Evolutionary conservation across 2,888 invertebrate genomes (phyloP).

Genomic region (Meganola albula): DNA sequence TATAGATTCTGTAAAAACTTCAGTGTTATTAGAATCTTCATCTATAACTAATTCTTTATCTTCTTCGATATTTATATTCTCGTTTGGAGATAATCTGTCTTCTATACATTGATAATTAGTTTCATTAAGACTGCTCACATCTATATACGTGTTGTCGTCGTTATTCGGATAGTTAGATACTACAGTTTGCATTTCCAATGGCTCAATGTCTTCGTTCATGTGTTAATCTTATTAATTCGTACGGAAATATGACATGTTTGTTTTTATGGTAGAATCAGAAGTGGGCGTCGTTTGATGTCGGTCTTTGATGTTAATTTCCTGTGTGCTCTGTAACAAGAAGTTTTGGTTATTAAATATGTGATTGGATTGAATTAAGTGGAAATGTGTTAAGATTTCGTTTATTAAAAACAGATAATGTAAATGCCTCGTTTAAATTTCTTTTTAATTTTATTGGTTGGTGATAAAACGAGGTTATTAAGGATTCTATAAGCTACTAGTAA

Average conservation of each 20-base stretch:
- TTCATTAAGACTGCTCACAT: constrained; percentile 28
- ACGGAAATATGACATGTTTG: constrained; percentile 65
- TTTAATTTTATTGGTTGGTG: neutral
- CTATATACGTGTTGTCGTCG: constrained; percentile 35
- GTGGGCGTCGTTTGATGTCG: constrained; percentile 50
- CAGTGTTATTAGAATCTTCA: constrained; percentile 29
- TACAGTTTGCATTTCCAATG: constrained; percentile 65
- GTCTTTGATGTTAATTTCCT: constrained; percentile 51
- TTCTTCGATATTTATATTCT: constrained; percentile 53
- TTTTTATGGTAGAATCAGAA: constrained; percentile 70
- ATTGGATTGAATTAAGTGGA: constrained; percentile 25
- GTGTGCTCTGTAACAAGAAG: constrained; percentile 63
- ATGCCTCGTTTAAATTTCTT: neutral
- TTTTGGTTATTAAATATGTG: constrained; percentile 51
- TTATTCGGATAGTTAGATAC: constrained; percentile 48
- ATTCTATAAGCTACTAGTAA: too few relatives aligned
- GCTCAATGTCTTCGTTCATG: constrained; percentile 54
- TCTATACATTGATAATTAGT: constrained; percentile 36
- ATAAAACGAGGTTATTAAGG: too few relatives aligned
- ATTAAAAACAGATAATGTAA: constrained; percentile 18
- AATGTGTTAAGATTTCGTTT: constrained; percentile 10
- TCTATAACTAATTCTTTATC: constrained; percentile 49
- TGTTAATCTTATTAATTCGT: constrained; percentile 46
- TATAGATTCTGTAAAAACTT: constrained; percentile 27
- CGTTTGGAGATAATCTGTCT: constrained; percentile 46